Evolutionary conservation across 2,113 vertebrate genomes (phyloP), one percentile per base, ranked within the genome.

Genomic region (Austrofundulus limnaeus): DNA sequence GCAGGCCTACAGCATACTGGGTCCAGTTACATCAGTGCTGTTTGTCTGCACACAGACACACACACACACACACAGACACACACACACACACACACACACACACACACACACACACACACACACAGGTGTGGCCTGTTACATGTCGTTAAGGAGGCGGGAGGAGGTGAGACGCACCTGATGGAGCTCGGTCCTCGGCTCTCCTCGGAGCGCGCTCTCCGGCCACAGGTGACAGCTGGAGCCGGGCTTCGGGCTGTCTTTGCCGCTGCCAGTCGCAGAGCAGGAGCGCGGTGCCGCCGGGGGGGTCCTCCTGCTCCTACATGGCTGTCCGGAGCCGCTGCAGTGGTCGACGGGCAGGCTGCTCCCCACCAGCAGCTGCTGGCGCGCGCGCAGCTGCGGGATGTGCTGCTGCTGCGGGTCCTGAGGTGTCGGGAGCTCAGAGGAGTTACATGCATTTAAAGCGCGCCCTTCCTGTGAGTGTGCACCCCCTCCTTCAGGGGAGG

Each of bases 181-280:
- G 66, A 71, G 85, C 50, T 90, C 87, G 78, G 87, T 85, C 80
- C 82, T 77, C 85, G 84, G 80, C 66, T 89, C 89, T 47, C 85
- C 89, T 82, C 88, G 88, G 67, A 90, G 87, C 73, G 86, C 88
- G 77, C 88, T 88, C 87, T 87, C 87, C 11, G 87, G 88, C 90
- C 91, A 90, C 90, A 91, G 83, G 84, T 91, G 88, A 89, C 88
- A 88, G 84, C 86, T 91, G 10, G 89, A 92, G 86, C 85, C 91
- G 89, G 90, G 87, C 78, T 88, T 82, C 58, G 81, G 85, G 83
- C 91, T 90, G 83, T 85, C 85, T 77, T 69, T 84, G 84, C 81
- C 83, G 85, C 90, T 90, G 57, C 67, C 73, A 66, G 78, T 80
- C 51, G 81, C 79, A 45, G 90, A 87, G 72, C 78, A 90, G 89